A percentile compares a stretch with the other conserved stretches of the same genome.
These are phyloP conservation scores for Epirrita christyi DNA, from an alignment of 2,888 invertebrate genomes.

Conservation along the genomic window DNA sequence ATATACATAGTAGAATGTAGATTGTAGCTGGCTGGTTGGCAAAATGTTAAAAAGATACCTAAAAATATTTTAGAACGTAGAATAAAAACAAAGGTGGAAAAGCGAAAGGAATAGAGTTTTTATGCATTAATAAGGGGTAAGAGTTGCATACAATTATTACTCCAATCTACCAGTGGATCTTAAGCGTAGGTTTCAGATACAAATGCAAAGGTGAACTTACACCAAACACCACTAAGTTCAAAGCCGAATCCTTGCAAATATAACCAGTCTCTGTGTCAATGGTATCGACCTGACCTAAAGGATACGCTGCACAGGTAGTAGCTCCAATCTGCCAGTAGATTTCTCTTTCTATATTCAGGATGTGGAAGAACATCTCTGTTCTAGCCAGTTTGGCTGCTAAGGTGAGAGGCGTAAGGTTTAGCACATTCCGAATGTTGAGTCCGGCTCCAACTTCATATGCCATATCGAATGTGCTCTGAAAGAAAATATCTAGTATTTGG, in stretches of 20 bases:
- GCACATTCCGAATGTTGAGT: slow-evolving; percentile 93
- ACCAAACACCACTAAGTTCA: slow-evolving; percentile 98
- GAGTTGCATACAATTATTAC: no score
- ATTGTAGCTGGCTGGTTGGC: no score
- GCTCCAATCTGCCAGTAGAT: slow-evolving; percentile 99
- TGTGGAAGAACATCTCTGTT: slow-evolving; percentile 98
- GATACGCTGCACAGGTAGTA: slow-evolving; percentile 98
- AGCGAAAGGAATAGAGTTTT: no score
- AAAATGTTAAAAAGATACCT: no score
- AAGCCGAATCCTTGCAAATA: slow-evolving; percentile 97
- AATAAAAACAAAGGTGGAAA: no score
- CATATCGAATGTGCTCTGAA: slow-evolving; percentile 95
- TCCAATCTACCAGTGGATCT: no score
- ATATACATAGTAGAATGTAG: no score
- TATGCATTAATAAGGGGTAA: no score
- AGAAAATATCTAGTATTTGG: no score
- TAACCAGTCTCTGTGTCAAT: slow-evolving; percentile 95
- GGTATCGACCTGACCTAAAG: slow-evolving; percentile 96
- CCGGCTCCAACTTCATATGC: slow-evolving; percentile 97
- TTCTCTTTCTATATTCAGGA: slow-evolving; percentile 97
- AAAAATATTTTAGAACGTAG: no score
- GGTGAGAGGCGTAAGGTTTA: slow-evolving; percentile 96
- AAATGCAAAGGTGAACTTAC: no score
- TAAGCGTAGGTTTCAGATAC: no score
- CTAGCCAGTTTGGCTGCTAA: slow-evolving; percentile 96